A percentile compares a stretch with the other conserved stretches of the same genome.
phyloP scores from a whole-genome alignment of 2,113 vertebrate species.

The Thunnus thynnus region DNA sequence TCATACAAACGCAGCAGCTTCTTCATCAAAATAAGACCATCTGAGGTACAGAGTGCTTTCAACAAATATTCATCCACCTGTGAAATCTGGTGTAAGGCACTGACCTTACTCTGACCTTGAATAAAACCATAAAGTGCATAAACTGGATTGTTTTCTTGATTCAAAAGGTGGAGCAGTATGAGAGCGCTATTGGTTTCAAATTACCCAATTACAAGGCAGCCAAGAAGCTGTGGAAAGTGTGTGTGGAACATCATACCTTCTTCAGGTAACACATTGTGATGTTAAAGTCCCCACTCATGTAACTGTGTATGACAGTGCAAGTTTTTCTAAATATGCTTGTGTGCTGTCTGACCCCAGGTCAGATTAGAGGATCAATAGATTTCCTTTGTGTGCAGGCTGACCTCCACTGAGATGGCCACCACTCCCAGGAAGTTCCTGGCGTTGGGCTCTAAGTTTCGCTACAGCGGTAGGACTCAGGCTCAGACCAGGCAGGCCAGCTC shows the following conservation, averaged over 20 bases:
- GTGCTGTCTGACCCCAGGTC: not conserved
- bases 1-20: constrained; percentile 99
- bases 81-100: not conserved
- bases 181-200: constrained; percentile 98
- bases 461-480: constrained; percentile 96
- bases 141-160: not conserved
- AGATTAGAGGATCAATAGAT: not conserved
- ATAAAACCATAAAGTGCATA: not conserved
- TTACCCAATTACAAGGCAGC: constrained; percentile 96
- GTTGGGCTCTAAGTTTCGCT: constrained; percentile 97
- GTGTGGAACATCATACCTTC: constrained; percentile 98
- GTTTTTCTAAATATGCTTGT: too few species aligned
- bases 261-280: constrained; percentile 88
- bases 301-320: too few species aligned
- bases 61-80: not conserved
- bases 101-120: not conserved
- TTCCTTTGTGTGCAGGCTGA: constrained; percentile 86
- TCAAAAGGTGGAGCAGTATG: constrained; percentile 93
- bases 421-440: constrained; percentile 95
- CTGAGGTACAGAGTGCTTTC: constrained; percentile 86
- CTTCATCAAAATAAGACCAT: constrained; percentile 97
- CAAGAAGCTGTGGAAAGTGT: constrained; percentile 99
- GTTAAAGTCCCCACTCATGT: not conserved
- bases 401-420: constrained; percentile 93
- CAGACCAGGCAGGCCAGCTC: constrained; percentile 97